Base-by-base conservation (phyloP, 2,113 vertebrate species). In the Aldabrachelys gigantea region DNA sequence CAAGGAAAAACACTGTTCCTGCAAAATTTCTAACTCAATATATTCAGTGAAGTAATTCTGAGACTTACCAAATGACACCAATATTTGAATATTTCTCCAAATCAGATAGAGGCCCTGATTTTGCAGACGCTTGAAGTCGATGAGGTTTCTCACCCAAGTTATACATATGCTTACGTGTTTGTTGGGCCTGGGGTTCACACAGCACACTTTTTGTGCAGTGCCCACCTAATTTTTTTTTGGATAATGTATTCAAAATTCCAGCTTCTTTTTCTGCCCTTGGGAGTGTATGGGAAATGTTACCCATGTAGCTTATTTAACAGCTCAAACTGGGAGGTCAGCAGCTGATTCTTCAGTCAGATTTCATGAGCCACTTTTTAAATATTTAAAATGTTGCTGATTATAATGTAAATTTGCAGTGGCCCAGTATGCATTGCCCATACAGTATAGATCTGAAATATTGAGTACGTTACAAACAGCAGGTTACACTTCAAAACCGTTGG, bases 401-500 rank as follows among this genome's bases (percentile, higher is more conserved):
- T 81, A 95, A 53, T 89, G 38, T 80, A 14, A 80, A 57, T 90
- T 97, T 97, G 84, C 94, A 92, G 95, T 92, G 91, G 92, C 22
- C n/a, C 84, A 0, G 0, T 91, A 22, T 96, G 96, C 53, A 54
- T 54, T 54, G 21, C 92, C 95, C 90, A 91, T 80, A 89, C 94
- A 95, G 96, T 93, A 65, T 91, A 86, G 96, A 93, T 96, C 96
- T 96, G 96, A 96, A 97, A 94, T 97, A 97, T 3, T 96, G 97
- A 97, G 96, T 96, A 94, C 94, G 97, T 97, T 97, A 97, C 97
- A 97, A 97, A 97, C 97, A 98, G 97, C 97, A 97, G 96, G 96
- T 97, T 97, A 97, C 97, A 97, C 97, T 98, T 98, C 97, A 97
- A 98, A 98, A 97, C 95, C 95, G 94, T 98, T 97, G 96, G 95